These are phyloP conservation scores for Mastacembelus armatus DNA, from an alignment of 2,797 vertebrate species.

Conservation along the genomic window DNA sequence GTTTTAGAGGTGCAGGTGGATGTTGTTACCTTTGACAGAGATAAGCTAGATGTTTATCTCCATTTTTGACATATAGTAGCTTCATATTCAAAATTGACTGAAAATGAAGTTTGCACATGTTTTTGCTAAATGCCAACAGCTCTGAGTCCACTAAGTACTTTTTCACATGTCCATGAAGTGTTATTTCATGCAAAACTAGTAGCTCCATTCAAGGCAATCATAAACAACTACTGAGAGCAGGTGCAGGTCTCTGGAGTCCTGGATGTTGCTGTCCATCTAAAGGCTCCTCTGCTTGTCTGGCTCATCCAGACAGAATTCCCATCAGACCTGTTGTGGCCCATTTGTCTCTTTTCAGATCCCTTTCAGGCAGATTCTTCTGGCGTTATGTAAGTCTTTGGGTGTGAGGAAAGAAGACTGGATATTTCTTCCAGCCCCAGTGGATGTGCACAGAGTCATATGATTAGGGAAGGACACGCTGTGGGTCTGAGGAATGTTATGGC, in stretches of 20 bases:
- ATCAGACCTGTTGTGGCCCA: constrained; percentile 49
- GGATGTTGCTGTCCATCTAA: constrained; percentile 54
- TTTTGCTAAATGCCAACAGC: too few relatives aligned
- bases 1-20: background rate
- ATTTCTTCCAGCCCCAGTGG: constrained; percentile 52
- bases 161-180: background rate
- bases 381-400: constrained; percentile 62
- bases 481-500: constrained; percentile 65
- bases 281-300: constrained; percentile 37
- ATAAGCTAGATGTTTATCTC: background rate
- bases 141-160: too few relatives aligned
- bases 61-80: too few relatives aligned
- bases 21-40: background rate
- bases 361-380: constrained; percentile 55
- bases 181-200: background rate
- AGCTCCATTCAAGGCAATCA: background rate
- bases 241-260: constrained; percentile 50
- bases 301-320: constrained; percentile 49
- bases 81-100: too few relatives aligned
- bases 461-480: constrained; percentile 63
- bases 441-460: constrained; percentile 59
- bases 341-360: constrained; percentile 46
- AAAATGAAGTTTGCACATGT: too few relatives aligned
- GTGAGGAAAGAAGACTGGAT: constrained; percentile 46
- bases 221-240: constrained; percentile 36